Conservation (phyloP, 1,140 invertebrate genomes). For the Lucilia cuprina region DNA sequence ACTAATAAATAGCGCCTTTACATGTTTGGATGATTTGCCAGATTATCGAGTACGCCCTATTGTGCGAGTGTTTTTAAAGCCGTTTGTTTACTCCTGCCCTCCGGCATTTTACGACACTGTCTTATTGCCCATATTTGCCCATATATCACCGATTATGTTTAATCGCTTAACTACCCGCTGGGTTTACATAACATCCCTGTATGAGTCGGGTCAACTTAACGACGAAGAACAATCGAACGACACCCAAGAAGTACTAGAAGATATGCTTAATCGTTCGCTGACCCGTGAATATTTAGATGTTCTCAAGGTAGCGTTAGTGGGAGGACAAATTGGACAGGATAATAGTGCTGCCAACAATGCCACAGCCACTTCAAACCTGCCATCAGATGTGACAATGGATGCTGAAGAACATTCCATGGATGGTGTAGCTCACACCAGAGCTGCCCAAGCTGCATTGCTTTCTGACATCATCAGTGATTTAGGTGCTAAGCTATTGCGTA, state of each 20-base stretch:
- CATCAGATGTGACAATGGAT: constrained; percentile 68
- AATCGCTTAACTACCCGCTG: constrained; percentile 78
- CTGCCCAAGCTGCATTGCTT: constrained; percentile 64
- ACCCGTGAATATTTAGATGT: constrained; percentile 88
- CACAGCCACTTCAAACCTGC: constrained; percentile 37
- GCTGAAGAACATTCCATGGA: constrained; percentile 72
- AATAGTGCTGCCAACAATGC: constrained; percentile 55
- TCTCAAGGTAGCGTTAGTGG: constrained; percentile 72
- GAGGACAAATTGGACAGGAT: constrained; percentile 60
- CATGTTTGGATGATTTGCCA: constrained; percentile 79
- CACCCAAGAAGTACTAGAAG: constrained; percentile 86
- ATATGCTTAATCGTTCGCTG: constrained; percentile 85
- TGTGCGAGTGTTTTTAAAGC: constrained; percentile 83
- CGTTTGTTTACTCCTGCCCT: constrained; percentile 85
- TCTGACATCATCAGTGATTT: constrained; percentile 77
- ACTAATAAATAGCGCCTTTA: constrained; percentile 72
- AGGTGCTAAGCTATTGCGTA: constrained; percentile 71
- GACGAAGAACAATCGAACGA: constrained; percentile 76
- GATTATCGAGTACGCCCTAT: constrained; percentile 84
- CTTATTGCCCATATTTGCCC: constrained; percentile 78
- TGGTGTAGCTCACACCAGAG: constrained; percentile 66
- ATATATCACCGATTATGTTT: constrained; percentile 80
- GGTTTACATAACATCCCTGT: constrained; percentile 77
- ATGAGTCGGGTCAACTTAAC: constrained; percentile 78
- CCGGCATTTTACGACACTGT: constrained; percentile 77